Percentiles rank a stretch among this genome's conserved stretches.
These are phyloP conservation scores for Melangyna quadrimaculata DNA, from an alignment of 2,888 invertebrate genomes.

Conservation along the genomic window DNA sequence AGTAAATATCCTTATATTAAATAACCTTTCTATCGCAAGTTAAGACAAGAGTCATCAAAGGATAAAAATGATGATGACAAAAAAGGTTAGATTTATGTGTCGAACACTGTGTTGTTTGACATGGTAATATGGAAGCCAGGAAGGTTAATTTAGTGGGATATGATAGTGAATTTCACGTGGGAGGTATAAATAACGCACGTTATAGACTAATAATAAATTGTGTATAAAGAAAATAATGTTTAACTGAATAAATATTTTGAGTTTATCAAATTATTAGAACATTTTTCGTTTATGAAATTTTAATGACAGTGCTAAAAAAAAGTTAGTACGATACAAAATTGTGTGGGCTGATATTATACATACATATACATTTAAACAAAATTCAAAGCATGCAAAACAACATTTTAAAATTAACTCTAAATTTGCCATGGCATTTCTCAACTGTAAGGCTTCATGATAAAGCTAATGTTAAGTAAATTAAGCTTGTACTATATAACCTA, in stretches of 20 bases:
- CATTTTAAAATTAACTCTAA: too few relatives aligned
- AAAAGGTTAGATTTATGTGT: slow-evolving; percentile 52
- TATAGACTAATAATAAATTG: not conserved
- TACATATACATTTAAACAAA: too few relatives aligned
- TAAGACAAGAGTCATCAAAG: slow-evolving; percentile 48
- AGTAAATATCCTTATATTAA: not conserved
- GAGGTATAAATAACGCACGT: not conserved
- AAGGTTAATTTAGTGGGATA: slow-evolving; percentile 48
- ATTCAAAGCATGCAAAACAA: too few relatives aligned
- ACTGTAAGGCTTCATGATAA: too few relatives aligned
- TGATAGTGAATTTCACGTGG: not conserved
- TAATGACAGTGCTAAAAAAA: not conserved
- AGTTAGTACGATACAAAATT: not conserved
- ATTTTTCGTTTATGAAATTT: not conserved
- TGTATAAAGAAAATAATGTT: not conserved
- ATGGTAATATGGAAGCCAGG: not conserved
- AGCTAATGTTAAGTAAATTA: too few relatives aligned
- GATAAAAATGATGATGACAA: slow-evolving; percentile 18
- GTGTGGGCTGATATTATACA: too few relatives aligned
- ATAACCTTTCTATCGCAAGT: not conserved
- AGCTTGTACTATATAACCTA: too few relatives aligned
- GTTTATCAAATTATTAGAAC: not conserved
- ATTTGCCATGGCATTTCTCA: too few relatives aligned
- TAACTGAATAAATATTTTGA: not conserved
- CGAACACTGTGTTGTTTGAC: slow-evolving; percentile 34